Base-by-base conservation (phyloP, 2,797 vertebrate genomes). In the Ibycter americanus region DNA sequence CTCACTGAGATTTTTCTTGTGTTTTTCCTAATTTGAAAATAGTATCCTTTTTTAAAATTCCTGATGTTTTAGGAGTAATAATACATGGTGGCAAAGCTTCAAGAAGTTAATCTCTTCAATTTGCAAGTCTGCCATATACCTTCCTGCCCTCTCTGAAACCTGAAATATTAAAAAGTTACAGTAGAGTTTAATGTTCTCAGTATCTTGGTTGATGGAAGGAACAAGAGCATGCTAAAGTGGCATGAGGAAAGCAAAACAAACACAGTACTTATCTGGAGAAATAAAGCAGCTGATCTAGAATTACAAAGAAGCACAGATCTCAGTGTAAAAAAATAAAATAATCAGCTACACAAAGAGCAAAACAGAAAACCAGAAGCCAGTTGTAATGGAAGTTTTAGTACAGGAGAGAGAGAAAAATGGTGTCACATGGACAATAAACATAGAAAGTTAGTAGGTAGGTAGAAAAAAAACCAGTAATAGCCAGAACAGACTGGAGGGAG, bases 371-470 rank as follows among this genome's bases (percentile, higher is more conserved):
- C 77, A 79, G 85, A 82, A 94, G 77, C 46, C 62, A 80, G 71
- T 66, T 91, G 55, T 83, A 90, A 81, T 0, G 1, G 34, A 78
- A 87, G 51, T 16, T 27, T 74, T 46, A 73, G 51, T 62, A 86
- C 23, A 38, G 78, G 26, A 87, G 62, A 17, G 32, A 77, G 59
- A 90, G 77, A 83, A 91, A 71, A 78, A 89, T 54, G 71, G 86
- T 77, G 89, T 92, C 81, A 80, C 67, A 36, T 20, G 58, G 90
- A 70, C 77, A 93, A 88, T 82, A 93, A 94, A 96, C 77, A 87
- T 9, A 90, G 88, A 73, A 96, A 90, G 90, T 26, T 65, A 92
- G 83, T 61, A 44, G 84, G 68, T 20, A 92, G 56, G 52, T 46
- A 74, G 54, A 44, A 89, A 65, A 77, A 87, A 77, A 23, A 87